Evolutionary conservation across 2,113 vertebrate genomes (phyloP), one percentile per base, ranked within the genome.

Genomic region (Ancistrus triradiatus): DNA sequence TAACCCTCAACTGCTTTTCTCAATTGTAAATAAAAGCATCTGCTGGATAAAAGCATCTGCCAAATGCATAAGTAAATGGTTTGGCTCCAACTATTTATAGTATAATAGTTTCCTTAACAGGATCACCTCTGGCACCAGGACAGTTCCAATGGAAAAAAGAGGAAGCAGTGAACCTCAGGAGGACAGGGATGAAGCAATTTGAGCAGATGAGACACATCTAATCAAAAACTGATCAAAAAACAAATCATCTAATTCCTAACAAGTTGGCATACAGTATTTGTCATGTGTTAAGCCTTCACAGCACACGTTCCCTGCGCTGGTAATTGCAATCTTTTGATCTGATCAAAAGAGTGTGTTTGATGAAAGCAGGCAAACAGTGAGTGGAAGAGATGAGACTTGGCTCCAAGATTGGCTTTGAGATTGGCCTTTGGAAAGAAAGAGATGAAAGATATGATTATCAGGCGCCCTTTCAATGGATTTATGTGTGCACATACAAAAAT

Each of bases 281-380:
- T 56, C 37, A 40, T 55, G 57, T 27, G 38, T 42, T 47, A 49
- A 56, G 59, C 50, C 49, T 66, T 66, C 50, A 14, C n/a, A 46
- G 47, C 60, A 42, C 44, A n/a, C 19, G n/a, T 24, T 56, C 19
- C 47, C 11, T 47, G 63, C 35, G 19, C 37, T 51, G 60, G 42
- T 71, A 24, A 55, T 55, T 52, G 18, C 31, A 58, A 44, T 43
- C 55, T 33, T 66, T 63, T 31, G 47, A 60, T 66, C 49, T 47
- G 46, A 19, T 66, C 43, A 10, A 37, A n/a, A 49, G 47, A 42
- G 37, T 28, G 40, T 46, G 53, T 53, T 70, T 50, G 53, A 42
- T 49, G 46, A 59, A 19, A 6, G 47, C 22, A 56, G 42, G 14
- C 50, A 62, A 62, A 69, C 43, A 55, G 19, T 27, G 21, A 50